Percentiles rank a stretch among this genome's conserved stretches.
phyloP scores from a whole-genome alignment of 2,888 invertebrate genomes.

The Leuctra nigra region DNA sequence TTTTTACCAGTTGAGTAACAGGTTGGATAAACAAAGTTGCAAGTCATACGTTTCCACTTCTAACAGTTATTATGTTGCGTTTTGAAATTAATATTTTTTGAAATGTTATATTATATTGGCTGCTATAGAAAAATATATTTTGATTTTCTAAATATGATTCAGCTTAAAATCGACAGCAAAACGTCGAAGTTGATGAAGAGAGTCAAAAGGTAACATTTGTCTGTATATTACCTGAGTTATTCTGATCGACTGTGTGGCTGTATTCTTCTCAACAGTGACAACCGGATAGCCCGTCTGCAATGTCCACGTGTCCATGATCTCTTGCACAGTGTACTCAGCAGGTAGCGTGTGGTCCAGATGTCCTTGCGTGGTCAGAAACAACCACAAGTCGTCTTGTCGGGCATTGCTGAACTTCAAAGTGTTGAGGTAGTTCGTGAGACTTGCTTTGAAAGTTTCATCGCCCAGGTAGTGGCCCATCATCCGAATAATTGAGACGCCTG shows the following conservation, averaged over 20 bases:
- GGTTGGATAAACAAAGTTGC: too few species aligned
- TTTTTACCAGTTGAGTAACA: too few species aligned
- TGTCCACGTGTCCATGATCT: slow-evolving; percentile 44
- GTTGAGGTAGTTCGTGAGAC: slow-evolving; percentile 47
- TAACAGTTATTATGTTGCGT: too few species aligned
- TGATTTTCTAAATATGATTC: too few species aligned
- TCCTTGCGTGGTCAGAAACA: slow-evolving; percentile 39
- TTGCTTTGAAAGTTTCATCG: slow-evolving; percentile 48
- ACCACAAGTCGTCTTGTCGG: slow-evolving; percentile 44
- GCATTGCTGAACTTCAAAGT: slow-evolving; percentile 40
- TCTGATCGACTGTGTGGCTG: slow-evolving; percentile 4
- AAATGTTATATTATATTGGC: too few species aligned
- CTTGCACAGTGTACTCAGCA: slow-evolving; percentile 32
- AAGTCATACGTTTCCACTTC: too few species aligned
- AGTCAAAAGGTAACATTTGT: too few species aligned
- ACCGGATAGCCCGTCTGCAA: slow-evolving; percentile 39
- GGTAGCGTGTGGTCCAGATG: slow-evolving; percentile 34
- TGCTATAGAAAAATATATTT: too few species aligned
- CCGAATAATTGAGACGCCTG: slow-evolving; percentile 59
- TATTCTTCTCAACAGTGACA: slow-evolving; percentile 29
- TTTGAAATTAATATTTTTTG: too few species aligned
- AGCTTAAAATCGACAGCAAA: too few species aligned
- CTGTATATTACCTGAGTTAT: slow-evolving; percentile 31
- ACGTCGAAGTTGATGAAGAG: too few species aligned
- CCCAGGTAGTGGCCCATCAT: slow-evolving; percentile 68